These are phyloP conservation scores for Argyresthia goedartella DNA, from an alignment of 2,888 invertebrate genomes.

Conservation along the genomic window DNA sequence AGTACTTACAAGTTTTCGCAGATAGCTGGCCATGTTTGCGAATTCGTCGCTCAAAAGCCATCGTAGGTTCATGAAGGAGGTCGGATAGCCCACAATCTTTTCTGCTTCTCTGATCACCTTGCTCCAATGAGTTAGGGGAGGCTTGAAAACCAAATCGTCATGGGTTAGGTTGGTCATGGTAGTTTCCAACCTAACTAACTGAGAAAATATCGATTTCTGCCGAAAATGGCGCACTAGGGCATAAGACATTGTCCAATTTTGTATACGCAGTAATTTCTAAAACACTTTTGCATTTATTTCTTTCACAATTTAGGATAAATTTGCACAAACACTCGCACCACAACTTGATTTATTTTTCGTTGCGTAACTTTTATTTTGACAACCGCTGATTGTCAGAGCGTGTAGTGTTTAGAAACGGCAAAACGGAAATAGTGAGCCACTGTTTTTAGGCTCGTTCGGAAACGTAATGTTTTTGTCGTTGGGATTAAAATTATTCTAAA, in stretches of 20 bases:
- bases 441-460: neutral
- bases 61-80: conserved; percentile 71
- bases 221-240: conserved; percentile 50
- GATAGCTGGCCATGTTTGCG: conserved; percentile 69
- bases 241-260: conserved; percentile 37
- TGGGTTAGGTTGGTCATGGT: conserved; percentile 54
- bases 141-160: conserved; percentile 54
- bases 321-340: conserved; percentile 17
- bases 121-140: conserved; percentile 54
- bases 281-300: conserved; percentile 10
- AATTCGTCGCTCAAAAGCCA: conserved; percentile 75
- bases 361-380: conserved; percentile 46
- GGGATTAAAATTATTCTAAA: no score
- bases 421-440: neutral
- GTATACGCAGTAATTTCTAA: conserved; percentile 11
- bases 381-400: conserved; percentile 11
- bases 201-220: conserved; percentile 36
- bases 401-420: conserved; percentile 5
- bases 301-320: conserved; percentile 14
- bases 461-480: neutral
- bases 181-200: conserved; percentile 46
- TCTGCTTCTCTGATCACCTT: conserved; percentile 63
- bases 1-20: conserved; percentile 59
- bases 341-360: conserved; percentile 13
- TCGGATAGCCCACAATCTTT: conserved; percentile 68